Base-by-base conservation (phyloP, 2,797 vertebrate genomes). In the Aulostomus chinensis region DNA sequence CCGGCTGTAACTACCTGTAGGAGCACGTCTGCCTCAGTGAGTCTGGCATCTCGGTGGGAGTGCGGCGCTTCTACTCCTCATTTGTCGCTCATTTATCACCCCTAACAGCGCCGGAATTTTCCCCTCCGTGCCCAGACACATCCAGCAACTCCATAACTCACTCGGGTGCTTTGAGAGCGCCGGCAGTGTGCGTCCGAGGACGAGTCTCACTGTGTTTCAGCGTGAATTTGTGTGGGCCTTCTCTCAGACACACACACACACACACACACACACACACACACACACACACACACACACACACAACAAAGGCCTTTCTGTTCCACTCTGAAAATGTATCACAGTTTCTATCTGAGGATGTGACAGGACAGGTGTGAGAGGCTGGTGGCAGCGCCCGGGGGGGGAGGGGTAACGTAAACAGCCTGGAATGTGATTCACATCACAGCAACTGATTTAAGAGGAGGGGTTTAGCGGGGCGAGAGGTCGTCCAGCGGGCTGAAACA, bases 351-450 rank as follows among this genome's bases (percentile, higher is more conserved):
- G 8, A 58, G 74, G 85, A 89, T 70, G 12, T 86, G 86, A 84
- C 68, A 3, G 80, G 85, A 87, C 89, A 91, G 89, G 89, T 91
- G 90, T 80, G 70, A 74, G 73, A 49, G 73, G 54, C 77, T 76
- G 70, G 65, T 71, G 81, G 76, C 68, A 47, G 51, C 6, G 63
- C 58, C 76, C 67, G 58, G 61, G 43, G 40, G 26, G 59, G 31
- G n/a, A n/a, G 71, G 61, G 55, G 52, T 61, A 83, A 81, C 78
- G 81, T 86, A 87, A 88, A 88, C 84, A 87, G 58, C 43, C 55
- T 56, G 72, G 85, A 86, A 90, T 87, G 80, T 63, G 78, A 89
- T 87, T 83, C 80, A 76, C 68, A 81, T 84, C 83, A 80, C 43
- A 81, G 83, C 35, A 1, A 59, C 59, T 79, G 76, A 83, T 84